These are phyloP conservation scores for Brachyptera risi DNA, from an alignment of 2,888 invertebrate genomes.

Conservation along the genomic window DNA sequence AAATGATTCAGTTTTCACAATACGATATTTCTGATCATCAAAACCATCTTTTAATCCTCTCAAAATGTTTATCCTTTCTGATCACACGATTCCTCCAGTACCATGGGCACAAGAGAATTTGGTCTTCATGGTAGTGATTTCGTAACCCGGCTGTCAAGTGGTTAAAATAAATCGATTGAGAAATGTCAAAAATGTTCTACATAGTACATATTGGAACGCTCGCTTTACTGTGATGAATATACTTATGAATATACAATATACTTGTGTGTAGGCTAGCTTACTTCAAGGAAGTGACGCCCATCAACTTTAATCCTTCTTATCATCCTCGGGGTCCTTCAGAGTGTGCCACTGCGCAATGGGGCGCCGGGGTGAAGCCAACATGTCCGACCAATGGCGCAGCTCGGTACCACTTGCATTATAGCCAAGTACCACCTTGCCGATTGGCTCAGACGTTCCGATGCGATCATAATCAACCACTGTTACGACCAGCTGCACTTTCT, in stretches of 20 bases:
- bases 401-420: conserved; percentile 98
- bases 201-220: too few relatives aligned
- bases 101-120: too few relatives aligned
- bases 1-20: too few relatives aligned
- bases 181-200: too few relatives aligned
- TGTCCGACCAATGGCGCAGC: conserved; percentile 99
- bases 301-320: conserved; percentile 69
- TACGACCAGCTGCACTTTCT: conserved; percentile 99
- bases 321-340: conserved; percentile 95
- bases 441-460: conserved; percentile 99
- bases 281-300: background rate
- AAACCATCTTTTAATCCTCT: too few relatives aligned
- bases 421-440: conserved; percentile 94
- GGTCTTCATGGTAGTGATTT: too few relatives aligned
- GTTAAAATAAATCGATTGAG: too few relatives aligned
- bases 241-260: background rate
- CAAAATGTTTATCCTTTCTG: too few relatives aligned
- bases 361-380: conserved; percentile 97
- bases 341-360: conserved; percentile 99
- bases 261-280: background rate
- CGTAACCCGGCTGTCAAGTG: too few relatives aligned
- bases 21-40: too few relatives aligned
- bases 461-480: conserved; percentile 99
- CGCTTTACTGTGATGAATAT: too few relatives aligned
- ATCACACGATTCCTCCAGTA: too few relatives aligned